These are phyloP conservation scores for Nebria brevicollis DNA, from an alignment of 2,888 invertebrate genomes.

Conservation along the genomic window DNA sequence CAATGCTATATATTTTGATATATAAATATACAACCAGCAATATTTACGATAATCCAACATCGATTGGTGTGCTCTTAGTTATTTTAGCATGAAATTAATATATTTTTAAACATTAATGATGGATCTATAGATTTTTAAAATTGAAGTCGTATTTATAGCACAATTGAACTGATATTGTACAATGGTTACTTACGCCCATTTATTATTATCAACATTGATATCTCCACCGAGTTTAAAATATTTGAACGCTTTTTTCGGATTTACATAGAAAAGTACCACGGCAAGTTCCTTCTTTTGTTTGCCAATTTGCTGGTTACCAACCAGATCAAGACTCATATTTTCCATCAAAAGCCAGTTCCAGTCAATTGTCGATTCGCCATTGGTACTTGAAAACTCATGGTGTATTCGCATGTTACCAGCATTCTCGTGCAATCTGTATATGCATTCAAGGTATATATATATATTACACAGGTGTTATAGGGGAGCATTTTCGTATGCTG, in stretches of 20 bases:
- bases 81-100: too few species aligned
- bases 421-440: constrained; percentile 10
- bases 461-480: constrained; percentile 15
- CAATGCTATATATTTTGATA: too few species aligned
- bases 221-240: constrained; percentile 66
- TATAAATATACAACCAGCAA: too few species aligned
- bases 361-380: constrained; percentile 62
- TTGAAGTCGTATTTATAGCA: background rate
- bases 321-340: constrained; percentile 64
- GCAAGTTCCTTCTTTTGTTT: constrained; percentile 62
- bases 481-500: constrained; percentile 19
- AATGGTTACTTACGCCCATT: constrained; percentile 64
- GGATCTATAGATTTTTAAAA: too few species aligned
- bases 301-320: constrained; percentile 61
- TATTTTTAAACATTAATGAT: too few species aligned
- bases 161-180: background rate
- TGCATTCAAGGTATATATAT: background rate
- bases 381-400: constrained; percentile 61
- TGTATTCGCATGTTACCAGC: constrained; percentile 29
- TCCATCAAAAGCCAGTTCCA: constrained; percentile 68
- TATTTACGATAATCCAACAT: too few species aligned
- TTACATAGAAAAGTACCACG: constrained; percentile 65
- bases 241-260: constrained; percentile 66
- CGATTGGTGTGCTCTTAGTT: too few species aligned
- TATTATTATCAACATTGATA: constrained; percentile 66